A percentile compares a stretch with the other conserved stretches of the same genome.
These are phyloP conservation scores for Mnemiopsis leidyi DNA, from an alignment of 37 sponge, comb jelly and placozoan genomes.

Conservation along the genomic window DNA sequence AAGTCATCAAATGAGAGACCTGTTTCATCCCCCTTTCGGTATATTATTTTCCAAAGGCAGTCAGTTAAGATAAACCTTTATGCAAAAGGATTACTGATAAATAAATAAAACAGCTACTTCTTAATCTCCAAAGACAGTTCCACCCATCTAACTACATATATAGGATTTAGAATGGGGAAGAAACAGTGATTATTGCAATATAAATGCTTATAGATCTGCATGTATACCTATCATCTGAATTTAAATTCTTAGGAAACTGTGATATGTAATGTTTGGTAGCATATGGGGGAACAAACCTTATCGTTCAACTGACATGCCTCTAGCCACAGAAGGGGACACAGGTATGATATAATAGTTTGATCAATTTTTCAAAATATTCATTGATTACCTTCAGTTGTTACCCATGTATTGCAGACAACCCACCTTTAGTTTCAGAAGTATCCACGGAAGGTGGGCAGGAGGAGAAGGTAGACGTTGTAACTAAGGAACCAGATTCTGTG, in stretches of 20 bases:
- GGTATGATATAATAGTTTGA: not conserved
- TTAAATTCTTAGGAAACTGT: not conserved
- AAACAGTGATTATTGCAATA: no score
- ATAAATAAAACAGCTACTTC: no score
- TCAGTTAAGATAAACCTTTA: no score
- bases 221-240: no score
- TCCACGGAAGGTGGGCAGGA: not conserved
- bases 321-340: not conserved
- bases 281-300: slow-evolving; percentile 57
- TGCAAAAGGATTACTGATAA: no score
- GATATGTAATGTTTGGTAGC: not conserved
- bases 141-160: no score
- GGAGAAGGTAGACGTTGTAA: not conserved
- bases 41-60: no score
- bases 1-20: no score
- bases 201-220: no score
- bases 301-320: slow-evolving; percentile 38
- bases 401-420: not conserved
- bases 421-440: not conserved
- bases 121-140: no score
- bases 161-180: no score
- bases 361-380: not conserved
- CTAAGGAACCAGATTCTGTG: not conserved
- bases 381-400: not conserved
- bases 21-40: no score